These are phyloP conservation scores for Ellobium chinense DNA, from an alignment of 2,888 invertebrate species.

Conservation along the genomic window DNA sequence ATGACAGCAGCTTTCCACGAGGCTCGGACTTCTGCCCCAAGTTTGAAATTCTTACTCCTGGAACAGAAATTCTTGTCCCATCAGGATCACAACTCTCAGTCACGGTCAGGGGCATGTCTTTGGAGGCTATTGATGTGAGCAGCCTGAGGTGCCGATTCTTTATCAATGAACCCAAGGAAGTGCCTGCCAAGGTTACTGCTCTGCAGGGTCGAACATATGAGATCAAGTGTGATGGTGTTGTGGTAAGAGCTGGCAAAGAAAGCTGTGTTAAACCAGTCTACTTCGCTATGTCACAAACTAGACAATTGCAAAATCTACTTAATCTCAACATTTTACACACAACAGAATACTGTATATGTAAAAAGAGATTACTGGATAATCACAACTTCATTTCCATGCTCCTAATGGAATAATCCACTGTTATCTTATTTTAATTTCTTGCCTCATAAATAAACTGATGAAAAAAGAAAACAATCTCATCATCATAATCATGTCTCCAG, in stretches of 20 bases:
- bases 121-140: slow-evolving; percentile 81
- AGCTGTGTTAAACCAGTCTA: too few species aligned
- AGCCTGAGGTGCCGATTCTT: slow-evolving; percentile 81
- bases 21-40: slow-evolving; percentile 97
- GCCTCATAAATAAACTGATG: too few species aligned
- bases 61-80: slow-evolving; percentile 94
- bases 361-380: too few species aligned
- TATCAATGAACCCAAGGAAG: slow-evolving; percentile 55
- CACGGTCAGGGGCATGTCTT: slow-evolving; percentile 95
- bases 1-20: slow-evolving; percentile 79
- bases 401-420: too few species aligned
- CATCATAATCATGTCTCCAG: too few species aligned
- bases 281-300: not conserved
- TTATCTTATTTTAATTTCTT: too few species aligned
- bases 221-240: slow-evolving; percentile 54
- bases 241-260: slow-evolving; percentile 59
- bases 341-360: too few species aligned
- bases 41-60: slow-evolving; percentile 90
- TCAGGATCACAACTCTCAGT: slow-evolving; percentile 94
- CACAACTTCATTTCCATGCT: too few species aligned
- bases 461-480: too few species aligned
- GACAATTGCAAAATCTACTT: not conserved
- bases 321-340: too few species aligned
- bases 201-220: slow-evolving; percentile 44
- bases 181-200: slow-evolving; percentile 52